phyloP scores from a whole-genome alignment of 2,888 invertebrate species.

The Euzetes globulus region DNA sequence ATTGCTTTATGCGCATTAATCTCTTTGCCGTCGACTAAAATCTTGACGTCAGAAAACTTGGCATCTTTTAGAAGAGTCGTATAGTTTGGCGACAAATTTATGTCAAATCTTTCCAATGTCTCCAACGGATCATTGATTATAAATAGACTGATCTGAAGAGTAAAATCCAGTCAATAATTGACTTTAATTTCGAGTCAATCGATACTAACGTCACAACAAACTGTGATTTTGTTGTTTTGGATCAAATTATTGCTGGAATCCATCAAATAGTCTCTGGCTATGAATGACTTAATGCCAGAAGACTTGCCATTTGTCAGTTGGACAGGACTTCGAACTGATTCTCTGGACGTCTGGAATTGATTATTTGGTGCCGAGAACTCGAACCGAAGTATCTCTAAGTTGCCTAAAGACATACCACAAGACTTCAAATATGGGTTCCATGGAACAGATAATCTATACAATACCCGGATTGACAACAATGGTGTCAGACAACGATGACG shows the following conservation, averaged over 20 bases:
- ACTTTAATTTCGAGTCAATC: not conserved
- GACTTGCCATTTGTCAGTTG: not conserved
- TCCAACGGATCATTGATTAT: slow-evolving; percentile 7
- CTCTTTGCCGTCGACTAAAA: not conserved
- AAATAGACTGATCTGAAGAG: not conserved
- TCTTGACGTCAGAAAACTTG: not conserved
- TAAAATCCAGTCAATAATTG: not conserved
- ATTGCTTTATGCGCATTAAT: not conserved
- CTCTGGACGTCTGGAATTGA: not conserved
- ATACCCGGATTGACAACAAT: not conserved
- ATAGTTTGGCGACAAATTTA: not conserved
- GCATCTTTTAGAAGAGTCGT: not conserved
- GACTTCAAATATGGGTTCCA: not conserved
- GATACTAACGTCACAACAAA: not conserved
- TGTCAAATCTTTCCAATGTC: not conserved
- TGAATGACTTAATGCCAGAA: slow-evolving; percentile 11
- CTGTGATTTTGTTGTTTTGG: not conserved
- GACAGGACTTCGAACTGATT: not conserved
- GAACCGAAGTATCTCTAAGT: not conserved
- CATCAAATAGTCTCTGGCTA: not conserved
- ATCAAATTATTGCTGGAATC: not conserved
- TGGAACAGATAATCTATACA: not conserved
- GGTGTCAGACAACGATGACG: not conserved
- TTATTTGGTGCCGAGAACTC: not conserved
- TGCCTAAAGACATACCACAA: not conserved